Percentiles rank a stretch among this genome's conserved stretches.
Conservation (phyloP, 1,140 invertebrate species). For the Drosophila jambulina region DNA sequence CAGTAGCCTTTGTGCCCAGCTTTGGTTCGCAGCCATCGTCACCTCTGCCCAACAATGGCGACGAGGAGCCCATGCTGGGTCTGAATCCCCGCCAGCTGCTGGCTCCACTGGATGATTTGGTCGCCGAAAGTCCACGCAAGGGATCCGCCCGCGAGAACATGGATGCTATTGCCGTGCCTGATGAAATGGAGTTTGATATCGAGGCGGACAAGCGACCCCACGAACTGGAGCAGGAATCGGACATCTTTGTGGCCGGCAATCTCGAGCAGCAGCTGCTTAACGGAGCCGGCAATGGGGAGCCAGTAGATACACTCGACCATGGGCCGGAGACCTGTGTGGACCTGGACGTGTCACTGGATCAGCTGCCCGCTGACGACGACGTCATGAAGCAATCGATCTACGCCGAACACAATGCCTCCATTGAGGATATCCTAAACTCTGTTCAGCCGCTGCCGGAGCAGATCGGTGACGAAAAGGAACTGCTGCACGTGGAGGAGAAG, state of each 20-base stretch:
- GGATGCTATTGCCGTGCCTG: conserved; percentile 72
- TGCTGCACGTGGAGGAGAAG: conserved; percentile 77
- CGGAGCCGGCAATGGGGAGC: conserved; percentile 9
- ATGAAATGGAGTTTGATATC: conserved; percentile 68
- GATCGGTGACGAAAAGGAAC: conserved; percentile 56
- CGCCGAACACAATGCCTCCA: conserved; percentile 53
- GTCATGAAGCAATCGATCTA: conserved; percentile 75
- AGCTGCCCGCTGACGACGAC: conserved; percentile 32
- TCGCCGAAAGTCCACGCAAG: conserved; percentile 79
- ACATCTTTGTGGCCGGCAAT: conserved; percentile 42
- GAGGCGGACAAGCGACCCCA: conserved; percentile 74
- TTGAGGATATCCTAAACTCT: conserved; percentile 79
- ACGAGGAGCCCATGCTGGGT: conserved; percentile 19
- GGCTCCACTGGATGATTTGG: conserved; percentile 66
- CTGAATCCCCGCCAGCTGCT: conserved; percentile 55
- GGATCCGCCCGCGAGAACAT: conserved; percentile 63
- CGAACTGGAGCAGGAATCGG: conserved; percentile 68
- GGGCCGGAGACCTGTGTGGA: conserved; percentile 79
- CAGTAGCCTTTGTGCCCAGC: conserved; percentile 73
- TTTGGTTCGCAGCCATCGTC: conserved; percentile 74
- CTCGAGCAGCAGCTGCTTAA: conserved; percentile 43
- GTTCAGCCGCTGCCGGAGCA: conserved; percentile 71
- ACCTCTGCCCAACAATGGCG: conserved; percentile 38
- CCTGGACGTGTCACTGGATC: conserved; percentile 47
- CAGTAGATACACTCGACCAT: conserved; percentile 59